Conservation (phyloP, 2,888 invertebrate genomes). For the Plusia festucae region DNA sequence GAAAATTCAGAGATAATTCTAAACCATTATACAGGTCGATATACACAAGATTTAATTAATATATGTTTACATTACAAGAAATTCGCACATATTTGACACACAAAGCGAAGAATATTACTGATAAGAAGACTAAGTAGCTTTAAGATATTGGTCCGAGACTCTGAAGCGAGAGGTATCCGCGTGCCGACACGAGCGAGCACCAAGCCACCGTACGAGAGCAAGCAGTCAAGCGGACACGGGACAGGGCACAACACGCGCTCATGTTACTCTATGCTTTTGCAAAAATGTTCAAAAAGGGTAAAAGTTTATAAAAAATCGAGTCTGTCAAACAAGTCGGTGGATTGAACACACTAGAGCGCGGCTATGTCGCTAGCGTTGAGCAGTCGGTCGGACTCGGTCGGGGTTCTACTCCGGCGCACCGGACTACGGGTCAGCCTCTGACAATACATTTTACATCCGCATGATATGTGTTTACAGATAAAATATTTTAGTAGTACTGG, state of each 20-base stretch:
- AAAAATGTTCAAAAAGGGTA: constrained; percentile 82
- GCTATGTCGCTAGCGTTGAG: constrained; percentile 71
- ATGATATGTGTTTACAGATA: constrained; percentile 88
- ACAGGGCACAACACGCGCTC: constrained; percentile 64
- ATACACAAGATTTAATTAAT: constrained; percentile 85
- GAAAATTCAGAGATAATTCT: constrained; percentile 84
- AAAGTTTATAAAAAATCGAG: constrained; percentile 82
- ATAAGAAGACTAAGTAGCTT: constrained; percentile 83
- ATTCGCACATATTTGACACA: constrained; percentile 89
- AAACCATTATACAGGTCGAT: constrained; percentile 89
- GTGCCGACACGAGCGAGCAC: constrained; percentile 83
- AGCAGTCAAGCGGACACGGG: constrained; percentile 63
- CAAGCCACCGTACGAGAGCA: constrained; percentile 86
- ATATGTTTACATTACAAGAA: constrained; percentile 86
- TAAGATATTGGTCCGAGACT: constrained; percentile 88
- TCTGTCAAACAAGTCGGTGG: constrained; percentile 72
- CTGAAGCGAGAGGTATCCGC: constrained; percentile 85
- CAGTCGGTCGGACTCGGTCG: constrained; percentile 60
- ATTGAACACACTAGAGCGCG: constrained; percentile 72
- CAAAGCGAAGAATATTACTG: constrained; percentile 87
- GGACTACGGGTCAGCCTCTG: constrained; percentile 81
- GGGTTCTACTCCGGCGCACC: constrained; percentile 72
- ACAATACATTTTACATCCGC: constrained; percentile 80
- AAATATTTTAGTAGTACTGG: constrained; percentile 80
- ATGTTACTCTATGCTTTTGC: constrained; percentile 76